Base-by-base conservation (phyloP, 2,113 vertebrate genomes). In the Caloenas nicobarica region DNA sequence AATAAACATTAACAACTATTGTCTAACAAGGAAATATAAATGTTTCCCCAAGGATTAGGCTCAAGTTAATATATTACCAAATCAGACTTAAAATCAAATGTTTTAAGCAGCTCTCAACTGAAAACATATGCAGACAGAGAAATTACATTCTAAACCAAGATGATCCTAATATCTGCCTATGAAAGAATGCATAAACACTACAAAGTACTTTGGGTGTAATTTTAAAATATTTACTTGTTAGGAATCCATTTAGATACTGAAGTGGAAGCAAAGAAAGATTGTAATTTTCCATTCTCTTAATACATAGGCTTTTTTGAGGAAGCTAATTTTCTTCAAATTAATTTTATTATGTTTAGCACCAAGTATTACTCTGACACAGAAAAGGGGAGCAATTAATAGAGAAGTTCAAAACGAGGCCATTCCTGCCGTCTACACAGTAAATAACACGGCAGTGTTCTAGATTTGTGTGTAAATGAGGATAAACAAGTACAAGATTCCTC, bases 1-100 rank as follows among this genome's bases (percentile, higher is more conserved):
- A 91, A 92, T 87, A 95, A 95, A 95, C 83, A 91, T 92, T 88
- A 96, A 70, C 68, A 94, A 42, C 61, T 91, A 77, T 86, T 97
- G 87, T 92, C 50, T 81, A 95, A 93, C 56, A 86, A 31, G 77
- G 80, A 93, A 91, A 96, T 76, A 91, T 72, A 92, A 96, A 95
- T 53, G 78, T 84, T 96, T 91, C 90, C 83, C 77, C 31, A 44
- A 61, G 80, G 80, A 96, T 78, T 79, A 86, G 50, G 44, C 53
- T 87, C 80, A 62, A 65, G 70, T 79, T 40, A 68, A 1, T 78
- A 60, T 60, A 54, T 93, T 93, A 93, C 71, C 80, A 91, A 91
- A 91, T 88, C 64, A 81, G 72, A 74, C 48, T 77, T 85, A 82
- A 94, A 89, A 82, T 91, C 70, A 79, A 95, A 90, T 78, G 25